Evolutionary conservation across 2,113 vertebrate species (phyloP), one percentile per base, ranked within the genome.

Genomic region (Dipodomys ordii): DNA sequence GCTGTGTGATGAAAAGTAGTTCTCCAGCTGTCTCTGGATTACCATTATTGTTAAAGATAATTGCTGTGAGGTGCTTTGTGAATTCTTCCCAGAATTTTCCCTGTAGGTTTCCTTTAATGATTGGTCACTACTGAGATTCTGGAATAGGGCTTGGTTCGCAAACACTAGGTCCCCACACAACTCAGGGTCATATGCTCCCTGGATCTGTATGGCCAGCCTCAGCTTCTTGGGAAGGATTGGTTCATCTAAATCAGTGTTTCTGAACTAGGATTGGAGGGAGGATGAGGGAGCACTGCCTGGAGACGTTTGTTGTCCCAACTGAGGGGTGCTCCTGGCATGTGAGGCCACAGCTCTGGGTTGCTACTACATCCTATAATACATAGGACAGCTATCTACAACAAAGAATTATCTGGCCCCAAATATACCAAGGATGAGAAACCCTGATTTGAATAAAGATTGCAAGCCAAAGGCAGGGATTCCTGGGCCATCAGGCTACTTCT

Each of bases 221-320:
- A 82, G 39, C 44, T 92, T 84, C 69, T 80, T 86, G 49, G 83
- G 28, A 91, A 80, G 89, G 81, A 80, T 6, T 62, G 28, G 44
- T 88, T 96, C 44, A 44, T 69, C 44, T 76, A 35, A 2, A 49
- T 74, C 10, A 32, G 16, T 80, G 46, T 30, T 81, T 92, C 35
- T 91, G 73, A 85, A 23, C 19, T 1, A 2, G 0, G 2, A 39
- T 30, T n/a, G 18, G 15, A 28, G 53, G 20, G 65, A 7, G 23
- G 13, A 6, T 4, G 6, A 72, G 65, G 79, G 80, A 84, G 60
- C 86, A 78, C 73, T 90, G 39, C 73, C 82, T 90, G 65, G 49
- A 90, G 39, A 71, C 15, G 64, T 10, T 72, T 87, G 27, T 68
- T 68, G 23, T 84, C 84, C 73, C 15, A 60, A 30, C 30, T 57